A percentile compares a stretch with the other conserved stretches of the same genome.
phyloP scores from a whole-genome alignment of 1,140 invertebrate species.

The Dendrolimus punctatus region DNA sequence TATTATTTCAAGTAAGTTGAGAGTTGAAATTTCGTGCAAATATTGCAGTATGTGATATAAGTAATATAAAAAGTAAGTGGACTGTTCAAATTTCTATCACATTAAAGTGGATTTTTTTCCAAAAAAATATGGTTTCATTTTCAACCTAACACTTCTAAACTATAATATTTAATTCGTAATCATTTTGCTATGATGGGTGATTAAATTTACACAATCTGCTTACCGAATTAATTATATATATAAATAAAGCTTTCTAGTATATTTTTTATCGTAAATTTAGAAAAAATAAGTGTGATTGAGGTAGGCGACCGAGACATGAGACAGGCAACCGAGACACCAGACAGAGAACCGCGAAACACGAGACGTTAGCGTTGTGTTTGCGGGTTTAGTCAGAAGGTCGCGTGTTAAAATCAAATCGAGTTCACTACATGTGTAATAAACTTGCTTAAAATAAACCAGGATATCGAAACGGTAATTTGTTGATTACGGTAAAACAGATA shows the following conservation, averaged over 20 bases:
- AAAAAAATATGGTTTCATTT: conserved; percentile 47
- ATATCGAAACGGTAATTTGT: too few species aligned
- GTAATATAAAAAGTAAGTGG: conserved; percentile 47
- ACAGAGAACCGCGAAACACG: too few species aligned
- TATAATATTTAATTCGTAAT: conserved; percentile 9
- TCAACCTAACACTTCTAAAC: conserved; percentile 13
- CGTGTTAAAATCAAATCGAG: too few species aligned
- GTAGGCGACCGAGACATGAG: too few species aligned
- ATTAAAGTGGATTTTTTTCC: conserved; percentile 43
- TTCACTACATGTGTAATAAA: too few species aligned
- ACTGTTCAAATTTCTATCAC: conserved; percentile 60
- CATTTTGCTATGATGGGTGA: conserved; percentile 31
- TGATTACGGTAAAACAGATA: too few species aligned
- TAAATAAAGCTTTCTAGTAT: neutral
- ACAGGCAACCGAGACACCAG: too few species aligned
- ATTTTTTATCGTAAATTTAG: too few species aligned
- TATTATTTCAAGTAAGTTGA: neutral
- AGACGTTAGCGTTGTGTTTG: too few species aligned
- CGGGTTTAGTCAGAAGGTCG: too few species aligned
- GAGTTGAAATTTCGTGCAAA: neutral
- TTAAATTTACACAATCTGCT: conserved; percentile 61
- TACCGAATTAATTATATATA: conserved; percentile 30
- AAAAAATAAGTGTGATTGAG: too few species aligned
- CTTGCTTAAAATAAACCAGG: too few species aligned
- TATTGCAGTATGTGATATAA: conserved; percentile 18